phyloP scores from a whole-genome alignment of 2,113 vertebrate genomes.

The Pycnonotus jocosus region DNA sequence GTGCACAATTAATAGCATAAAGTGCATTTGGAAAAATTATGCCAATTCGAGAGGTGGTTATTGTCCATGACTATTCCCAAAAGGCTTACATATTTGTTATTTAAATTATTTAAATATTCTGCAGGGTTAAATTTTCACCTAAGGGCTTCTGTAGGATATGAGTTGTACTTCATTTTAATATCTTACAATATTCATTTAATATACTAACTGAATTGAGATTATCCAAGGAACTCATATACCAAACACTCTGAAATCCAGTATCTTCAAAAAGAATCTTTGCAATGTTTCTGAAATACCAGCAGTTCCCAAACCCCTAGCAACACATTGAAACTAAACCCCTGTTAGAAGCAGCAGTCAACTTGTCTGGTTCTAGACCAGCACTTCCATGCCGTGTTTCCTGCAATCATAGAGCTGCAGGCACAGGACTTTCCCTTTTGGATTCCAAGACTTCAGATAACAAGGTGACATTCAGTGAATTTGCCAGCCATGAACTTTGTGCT shows the following conservation, averaged over 20 bases:
- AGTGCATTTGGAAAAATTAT: background rate
- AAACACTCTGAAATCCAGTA: background rate
- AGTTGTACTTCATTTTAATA: background rate
- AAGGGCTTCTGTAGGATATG: background rate
- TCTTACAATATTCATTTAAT: background rate
- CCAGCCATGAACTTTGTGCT: background rate
- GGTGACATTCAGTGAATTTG: background rate
- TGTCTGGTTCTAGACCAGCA: background rate
- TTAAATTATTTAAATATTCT: background rate
- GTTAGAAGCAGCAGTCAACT: background rate
- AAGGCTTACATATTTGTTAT: background rate
- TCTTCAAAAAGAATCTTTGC: background rate
- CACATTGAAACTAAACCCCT: background rate
- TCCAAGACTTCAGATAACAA: background rate
- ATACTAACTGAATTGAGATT: background rate
- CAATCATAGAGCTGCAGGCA: background rate
- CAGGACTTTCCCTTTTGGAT: background rate
- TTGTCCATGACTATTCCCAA: background rate
- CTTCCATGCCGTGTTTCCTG: background rate
- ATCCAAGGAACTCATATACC: fast-evolving
- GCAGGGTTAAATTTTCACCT: background rate
- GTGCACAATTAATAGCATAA: background rate
- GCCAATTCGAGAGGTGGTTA: background rate
- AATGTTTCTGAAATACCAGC: background rate
- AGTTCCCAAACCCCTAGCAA: background rate